phyloP scores from a whole-genome alignment of 2,888 invertebrate species.

The Pegoplata infirma region DNA sequence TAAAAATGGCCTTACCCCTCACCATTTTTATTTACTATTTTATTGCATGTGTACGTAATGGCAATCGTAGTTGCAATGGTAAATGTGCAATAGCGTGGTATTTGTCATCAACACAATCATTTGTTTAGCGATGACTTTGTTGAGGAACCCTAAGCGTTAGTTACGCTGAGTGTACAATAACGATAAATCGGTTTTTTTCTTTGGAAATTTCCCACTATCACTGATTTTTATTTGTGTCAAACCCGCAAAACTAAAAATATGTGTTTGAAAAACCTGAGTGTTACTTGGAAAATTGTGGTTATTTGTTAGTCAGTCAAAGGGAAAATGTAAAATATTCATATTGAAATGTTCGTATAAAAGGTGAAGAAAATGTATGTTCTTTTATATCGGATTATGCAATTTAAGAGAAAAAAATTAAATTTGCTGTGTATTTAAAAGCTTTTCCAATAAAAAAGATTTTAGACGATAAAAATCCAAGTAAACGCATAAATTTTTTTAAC shows the following conservation, averaged over 20 bases:
- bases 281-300: conserved; percentile 23
- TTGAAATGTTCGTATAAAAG: neutral
- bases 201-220: neutral
- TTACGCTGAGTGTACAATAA: neutral
- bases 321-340: conserved; percentile 1
- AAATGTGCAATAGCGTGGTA: conserved; percentile 11
- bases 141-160: neutral
- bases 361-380: neutral
- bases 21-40: conserved; percentile 10
- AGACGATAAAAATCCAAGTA: too few relatives aligned
- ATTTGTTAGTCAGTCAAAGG: conserved; percentile 1
- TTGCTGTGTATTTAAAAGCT: too few relatives aligned
- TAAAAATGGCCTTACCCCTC: neutral
- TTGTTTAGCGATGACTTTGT: conserved; percentile 6
- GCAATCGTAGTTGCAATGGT: neutral
- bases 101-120: conserved; percentile 1
- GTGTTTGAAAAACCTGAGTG: conserved; percentile 23
- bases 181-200: neutral
- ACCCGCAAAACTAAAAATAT: conserved; percentile 3
- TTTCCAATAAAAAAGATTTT: too few relatives aligned
- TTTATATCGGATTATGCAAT: too few relatives aligned
- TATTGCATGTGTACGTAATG: neutral
- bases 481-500: too few relatives aligned
- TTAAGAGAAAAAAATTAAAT: too few relatives aligned
- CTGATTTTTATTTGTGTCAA: conserved; percentile 49